These are phyloP conservation scores for Macrosoma leucophasiata DNA, from an alignment of 2,888 invertebrate species.

Conservation along the genomic window DNA sequence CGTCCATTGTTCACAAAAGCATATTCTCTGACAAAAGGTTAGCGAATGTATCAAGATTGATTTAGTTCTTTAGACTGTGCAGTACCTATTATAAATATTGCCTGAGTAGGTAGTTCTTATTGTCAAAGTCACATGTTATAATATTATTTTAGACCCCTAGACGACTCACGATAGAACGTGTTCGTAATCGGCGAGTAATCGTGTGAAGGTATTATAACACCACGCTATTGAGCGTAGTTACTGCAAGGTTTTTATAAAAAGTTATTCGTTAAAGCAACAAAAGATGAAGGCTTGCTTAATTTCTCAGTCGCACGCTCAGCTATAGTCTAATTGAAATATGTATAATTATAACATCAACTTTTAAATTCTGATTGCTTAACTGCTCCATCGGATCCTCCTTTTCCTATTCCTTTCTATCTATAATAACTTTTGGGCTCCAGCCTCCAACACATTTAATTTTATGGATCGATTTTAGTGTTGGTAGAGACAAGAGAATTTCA, in stretches of 20 bases:
- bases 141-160: slow-evolving; percentile 23
- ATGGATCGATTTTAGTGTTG: no score
- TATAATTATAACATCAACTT: slow-evolving; percentile 38
- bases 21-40: no score
- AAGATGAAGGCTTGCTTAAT: slow-evolving; percentile 66
- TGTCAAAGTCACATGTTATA: slow-evolving; percentile 10
- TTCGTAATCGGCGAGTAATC: slow-evolving; percentile 49
- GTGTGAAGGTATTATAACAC: slow-evolving; percentile 62
- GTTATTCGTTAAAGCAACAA: slow-evolving; percentile 60
- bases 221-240: slow-evolving; percentile 52
- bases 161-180: slow-evolving; percentile 45
- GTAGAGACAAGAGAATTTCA: no score
- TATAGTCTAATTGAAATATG: slow-evolving; percentile 49
- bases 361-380: no score
- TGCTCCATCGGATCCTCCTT: no score
- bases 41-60: no score
- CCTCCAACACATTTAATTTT: no score
- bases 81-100: no score
- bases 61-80: no score
- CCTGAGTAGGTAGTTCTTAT: not conserved
- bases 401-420: no score
- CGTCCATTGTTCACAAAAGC: no score
- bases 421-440: no score
- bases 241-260: slow-evolving; percentile 63
- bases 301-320: slow-evolving; percentile 66